Base-by-base conservation (phyloP, 2,888 invertebrate species). In the Eurois occulta region DNA sequence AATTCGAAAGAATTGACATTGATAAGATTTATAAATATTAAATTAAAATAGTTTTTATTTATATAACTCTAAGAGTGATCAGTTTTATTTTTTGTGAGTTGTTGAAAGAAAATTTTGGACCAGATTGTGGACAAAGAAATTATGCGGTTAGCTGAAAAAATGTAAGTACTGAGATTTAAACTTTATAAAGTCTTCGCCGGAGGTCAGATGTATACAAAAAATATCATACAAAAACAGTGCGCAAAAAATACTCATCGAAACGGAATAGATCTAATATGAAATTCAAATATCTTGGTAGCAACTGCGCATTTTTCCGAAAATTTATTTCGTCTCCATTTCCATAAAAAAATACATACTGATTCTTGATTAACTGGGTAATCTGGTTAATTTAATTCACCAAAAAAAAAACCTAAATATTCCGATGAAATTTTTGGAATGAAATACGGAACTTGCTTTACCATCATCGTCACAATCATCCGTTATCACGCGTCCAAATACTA, bases 1-100 rank as follows among this genome's bases (percentile, higher is more conserved):
- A 79, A 79, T 78, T 83, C 68, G 79, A 80, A 81, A 86, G 66
- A 86, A 86, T 88, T 84, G 78, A 84, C 88, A 73, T 77, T 85
- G 88, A 87, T 85, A 83, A 84, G 78, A 82, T 84, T 80, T 62
- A 69, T 66, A 77, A 75, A 66, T 77, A 68, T 21, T 78, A 69
- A 72, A 68, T 72, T 67, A 72, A 72, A 35, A 75, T 80, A 75
- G 69, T 81, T 78, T 65, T 72, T 60, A 66, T 77, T 81, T 60
- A 58, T 71, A 72, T 71, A 72, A 80, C 78, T 80, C 35, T 86
- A 28, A 67, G 77, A 74, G 81, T 79, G 78, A 77, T 60, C 68
- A 72, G 69, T 84, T 87, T 75, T 68, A 62, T 35, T 85, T 80
- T 73, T 70, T 77, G 69, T 80, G 82, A 80, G 77, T 66, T 78